Base-by-base conservation (phyloP, 2,797 vertebrate species). In the Typhlichthys eigenmanni region DNA sequence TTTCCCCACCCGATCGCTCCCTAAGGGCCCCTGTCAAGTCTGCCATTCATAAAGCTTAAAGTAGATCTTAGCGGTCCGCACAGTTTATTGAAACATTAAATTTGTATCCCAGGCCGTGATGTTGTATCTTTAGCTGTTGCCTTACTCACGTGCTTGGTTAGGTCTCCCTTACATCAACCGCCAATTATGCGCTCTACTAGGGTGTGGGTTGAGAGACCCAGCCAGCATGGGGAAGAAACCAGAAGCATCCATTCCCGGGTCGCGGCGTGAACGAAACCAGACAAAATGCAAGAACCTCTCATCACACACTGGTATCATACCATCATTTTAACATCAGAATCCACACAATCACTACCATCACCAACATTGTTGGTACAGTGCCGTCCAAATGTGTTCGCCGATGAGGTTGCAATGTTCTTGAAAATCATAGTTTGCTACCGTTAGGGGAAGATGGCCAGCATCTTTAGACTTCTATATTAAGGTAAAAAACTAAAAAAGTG, bases 71-170 rank as follows among this genome's bases (percentile, higher is more conserved):
- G 93, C 90, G 92, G 93, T 93, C 85, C 88, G 58, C 70, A 62
- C 77, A 92, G 89, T 92, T 92, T 93, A 92, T 92, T 92, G 89
- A 92, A 93, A 92, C 90, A 91, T 92, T 91, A 93, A 90, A 93
- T 94, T 91, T 88, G 90, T 86, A 87, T 88, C 82, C 89, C 88
- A 84, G 24, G 87, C 81, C 86, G 81, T 90, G 87, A 90, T 85
- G 87, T 87, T 87, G 79, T 94, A 92, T 94, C 90, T 94, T 93
- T 93, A 93, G 90, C 87, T 50, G 51, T 77, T 74, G 79, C 90
- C 84, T 74, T 69, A 83, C 88, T 92, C 88, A 90, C 88, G 88
- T 90, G 91, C 84, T 87, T 47, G 62, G 68, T 81, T 64, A 63
- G 84, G 76, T 83, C 82, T 64, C 73, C 75, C 83, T 89, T 85